Percentiles rank a stretch among this genome's conserved stretches.
These are phyloP conservation scores for Lepisosteus oculatus DNA, from an alignment of 2,113 vertebrate genomes.

Conservation along the genomic window DNA sequence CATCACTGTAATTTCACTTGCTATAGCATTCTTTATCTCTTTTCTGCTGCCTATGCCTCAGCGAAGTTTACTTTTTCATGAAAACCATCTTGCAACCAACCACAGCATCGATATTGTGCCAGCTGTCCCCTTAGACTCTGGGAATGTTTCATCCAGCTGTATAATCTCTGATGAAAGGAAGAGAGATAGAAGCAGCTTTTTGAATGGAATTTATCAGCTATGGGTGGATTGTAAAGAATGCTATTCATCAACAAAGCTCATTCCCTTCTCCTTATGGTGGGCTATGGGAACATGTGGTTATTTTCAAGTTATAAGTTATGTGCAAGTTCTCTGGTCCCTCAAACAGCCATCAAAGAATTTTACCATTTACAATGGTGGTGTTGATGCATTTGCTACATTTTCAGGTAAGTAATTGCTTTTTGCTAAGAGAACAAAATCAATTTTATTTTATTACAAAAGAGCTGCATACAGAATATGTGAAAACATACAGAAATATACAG, in stretches of 20 bases:
- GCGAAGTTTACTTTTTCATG: conserved; percentile 70
- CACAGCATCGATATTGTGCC: not conserved
- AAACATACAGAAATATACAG: too few relatives aligned
- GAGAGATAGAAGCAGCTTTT: not conserved
- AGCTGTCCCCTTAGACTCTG: not conserved
- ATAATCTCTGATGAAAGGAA: not conserved
- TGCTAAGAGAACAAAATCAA: too few relatives aligned
- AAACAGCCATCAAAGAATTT: conserved; percentile 54
- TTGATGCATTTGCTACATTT: conserved; percentile 70
- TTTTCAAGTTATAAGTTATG: conserved; percentile 72
- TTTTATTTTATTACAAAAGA: too few relatives aligned
- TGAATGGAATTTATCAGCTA: conserved; percentile 56
- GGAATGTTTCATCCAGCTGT: not conserved
- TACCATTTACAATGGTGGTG: conserved; percentile 68
- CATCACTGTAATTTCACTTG: conserved; percentile 71
- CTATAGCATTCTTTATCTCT: conserved; percentile 67
- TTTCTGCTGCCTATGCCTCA: conserved; percentile 77
- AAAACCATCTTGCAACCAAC: conserved; percentile 20
- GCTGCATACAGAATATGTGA: too few relatives aligned
- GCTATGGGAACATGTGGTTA: conserved; percentile 77
- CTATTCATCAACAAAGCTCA: conserved; percentile 69
- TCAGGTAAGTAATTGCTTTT: conserved; percentile 53
- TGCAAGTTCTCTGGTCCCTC: conserved; percentile 73
- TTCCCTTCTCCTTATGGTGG: conserved; percentile 79
- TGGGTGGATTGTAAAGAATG: conserved; percentile 64